Conservation (phyloP, 2,888 invertebrate species). For the Harmothoe impar region DNA sequence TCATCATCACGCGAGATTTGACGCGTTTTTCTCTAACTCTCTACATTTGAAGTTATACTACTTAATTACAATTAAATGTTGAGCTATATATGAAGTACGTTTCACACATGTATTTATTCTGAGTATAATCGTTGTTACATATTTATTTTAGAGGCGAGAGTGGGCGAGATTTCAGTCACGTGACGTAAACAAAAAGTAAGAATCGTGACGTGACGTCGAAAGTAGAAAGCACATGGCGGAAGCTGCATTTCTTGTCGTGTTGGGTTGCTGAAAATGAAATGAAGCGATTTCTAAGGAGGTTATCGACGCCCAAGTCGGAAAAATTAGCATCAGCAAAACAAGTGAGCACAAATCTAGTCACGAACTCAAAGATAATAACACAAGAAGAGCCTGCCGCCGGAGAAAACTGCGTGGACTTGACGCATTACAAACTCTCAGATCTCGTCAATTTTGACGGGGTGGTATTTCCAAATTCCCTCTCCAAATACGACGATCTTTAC, state of each 20-base stretch:
- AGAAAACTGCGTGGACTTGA: background rate
- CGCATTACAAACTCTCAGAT: background rate
- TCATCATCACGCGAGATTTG: too few species aligned
- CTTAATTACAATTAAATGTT: too few species aligned
- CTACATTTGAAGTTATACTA: too few species aligned
- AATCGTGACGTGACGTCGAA: background rate
- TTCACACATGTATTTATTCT: too few species aligned
- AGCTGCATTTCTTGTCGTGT: too few species aligned
- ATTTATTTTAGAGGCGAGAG: too few species aligned
- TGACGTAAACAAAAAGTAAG: background rate
- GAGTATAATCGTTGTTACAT: too few species aligned
- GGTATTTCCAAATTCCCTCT: too few species aligned
- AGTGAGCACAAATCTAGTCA: background rate
- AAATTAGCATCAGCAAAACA: background rate
- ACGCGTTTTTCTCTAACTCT: too few species aligned
- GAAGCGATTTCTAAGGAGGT: constrained; percentile 34
- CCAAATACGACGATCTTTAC: background rate
- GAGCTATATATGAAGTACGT: too few species aligned
- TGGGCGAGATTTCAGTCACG: background rate
- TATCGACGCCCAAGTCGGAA: background rate
- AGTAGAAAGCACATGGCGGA: background rate
- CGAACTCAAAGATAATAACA: background rate
- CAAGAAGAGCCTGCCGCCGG: background rate
- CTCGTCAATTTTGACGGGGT: background rate
- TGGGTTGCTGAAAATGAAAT: background rate